A percentile compares a stretch with the other conserved stretches of the same genome.
These are phyloP conservation scores for Shargacucullia verbasci DNA, from an alignment of 2,888 invertebrate genomes.

Conservation along the genomic window DNA sequence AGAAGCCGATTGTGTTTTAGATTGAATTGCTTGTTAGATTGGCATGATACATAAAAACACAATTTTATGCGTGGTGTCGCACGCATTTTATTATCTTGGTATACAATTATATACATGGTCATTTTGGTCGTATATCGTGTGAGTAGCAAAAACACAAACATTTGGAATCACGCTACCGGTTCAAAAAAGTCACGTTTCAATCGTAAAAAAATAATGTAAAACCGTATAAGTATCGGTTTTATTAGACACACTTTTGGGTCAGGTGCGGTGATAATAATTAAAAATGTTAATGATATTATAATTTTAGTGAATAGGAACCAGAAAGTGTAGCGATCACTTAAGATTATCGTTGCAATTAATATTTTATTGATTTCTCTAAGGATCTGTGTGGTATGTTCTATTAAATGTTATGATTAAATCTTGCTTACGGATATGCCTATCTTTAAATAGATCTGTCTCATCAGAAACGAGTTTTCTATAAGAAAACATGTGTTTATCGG, in stretches of 20 bases:
- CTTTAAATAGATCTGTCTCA: slow-evolving; percentile 30
- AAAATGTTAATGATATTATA: slow-evolving; percentile 51
- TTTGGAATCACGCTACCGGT: slow-evolving; percentile 32
- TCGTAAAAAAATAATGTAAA: slow-evolving; percentile 42
- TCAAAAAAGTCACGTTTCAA: slow-evolving; percentile 35
- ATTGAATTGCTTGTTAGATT: background rate
- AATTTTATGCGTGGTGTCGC: no score
- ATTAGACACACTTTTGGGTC: slow-evolving; percentile 32
- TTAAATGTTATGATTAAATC: slow-evolving; percentile 7
- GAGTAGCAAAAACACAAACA: slow-evolving; percentile 10
- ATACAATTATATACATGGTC: slow-evolving; percentile 1
- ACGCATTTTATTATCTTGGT: slow-evolving; percentile 2
- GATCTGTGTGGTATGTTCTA: slow-evolving; percentile 8
- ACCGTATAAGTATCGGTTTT: slow-evolving; percentile 38
- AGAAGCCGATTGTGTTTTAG: no score
- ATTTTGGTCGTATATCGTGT: slow-evolving; percentile 4
- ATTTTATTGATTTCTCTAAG: slow-evolving; percentile 4
- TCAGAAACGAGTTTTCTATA: slow-evolving; percentile 30
- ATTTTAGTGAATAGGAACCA: slow-evolving; percentile 38
- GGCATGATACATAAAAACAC: background rate
- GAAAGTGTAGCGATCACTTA: slow-evolving; percentile 26
- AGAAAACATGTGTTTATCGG: slow-evolving; percentile 26
- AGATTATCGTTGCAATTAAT: slow-evolving; percentile 36
- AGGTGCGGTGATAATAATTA: slow-evolving; percentile 43
- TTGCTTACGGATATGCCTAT: slow-evolving; percentile 2